Evolutionary conservation across 1,140 invertebrate genomes (phyloP).

Genomic region (Cecropterus lyciades): DNA sequence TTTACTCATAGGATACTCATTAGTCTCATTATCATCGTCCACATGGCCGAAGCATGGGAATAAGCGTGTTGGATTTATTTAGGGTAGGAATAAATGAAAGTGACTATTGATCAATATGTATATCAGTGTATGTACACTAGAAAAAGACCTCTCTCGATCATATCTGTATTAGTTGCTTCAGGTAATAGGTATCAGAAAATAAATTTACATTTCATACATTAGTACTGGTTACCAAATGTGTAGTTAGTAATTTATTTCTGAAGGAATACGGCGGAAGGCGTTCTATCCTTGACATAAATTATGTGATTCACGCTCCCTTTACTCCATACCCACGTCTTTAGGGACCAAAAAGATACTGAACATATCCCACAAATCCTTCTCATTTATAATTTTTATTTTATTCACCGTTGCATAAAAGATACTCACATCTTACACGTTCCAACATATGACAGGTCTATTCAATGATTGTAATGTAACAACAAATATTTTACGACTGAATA

Average conservation of each 20-base stretch:
- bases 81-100: too few species aligned
- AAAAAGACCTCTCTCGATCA: too few species aligned
- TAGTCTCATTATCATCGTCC: too few species aligned
- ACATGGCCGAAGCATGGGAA: too few species aligned
- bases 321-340: neutral
- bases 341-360: neutral
- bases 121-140: too few species aligned
- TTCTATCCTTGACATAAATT: neutral
- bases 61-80: too few species aligned
- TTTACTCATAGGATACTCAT: too few species aligned
- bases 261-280: neutral
- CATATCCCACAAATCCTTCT: too few species aligned
- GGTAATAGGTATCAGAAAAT: too few species aligned
- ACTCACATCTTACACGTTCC: neutral
- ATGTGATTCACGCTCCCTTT: neutral
- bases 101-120: too few species aligned
- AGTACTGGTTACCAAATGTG: neutral
- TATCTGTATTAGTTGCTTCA: too few species aligned
- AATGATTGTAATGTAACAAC: neutral
- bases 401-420: neutral
- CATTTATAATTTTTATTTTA: neutral
- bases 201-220: too few species aligned
- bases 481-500: slow-evolving; percentile 5
- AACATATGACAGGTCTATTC: neutral
- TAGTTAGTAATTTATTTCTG: neutral